A percentile compares a stretch with the other conserved stretches of the same genome.
Evolutionary conservation across 2,113 vertebrate genomes (phyloP).

Genomic region (Pionites leucogaster): DNA sequence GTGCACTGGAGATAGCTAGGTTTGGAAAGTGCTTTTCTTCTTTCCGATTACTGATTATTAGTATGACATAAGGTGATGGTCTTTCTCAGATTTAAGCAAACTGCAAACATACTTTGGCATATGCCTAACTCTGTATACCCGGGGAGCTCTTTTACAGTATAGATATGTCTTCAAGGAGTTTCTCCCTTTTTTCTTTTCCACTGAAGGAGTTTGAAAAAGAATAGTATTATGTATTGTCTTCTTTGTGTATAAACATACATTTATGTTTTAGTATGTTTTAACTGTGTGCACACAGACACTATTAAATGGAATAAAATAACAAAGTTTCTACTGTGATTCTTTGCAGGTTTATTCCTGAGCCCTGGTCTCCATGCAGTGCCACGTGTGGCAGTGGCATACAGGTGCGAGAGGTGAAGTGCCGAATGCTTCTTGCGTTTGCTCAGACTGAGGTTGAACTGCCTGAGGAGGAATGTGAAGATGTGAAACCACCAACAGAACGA

Average conservation of each 20-base stretch:
- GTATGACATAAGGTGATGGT: not conserved
- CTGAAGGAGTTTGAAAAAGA: not conserved
- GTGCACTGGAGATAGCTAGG: not conserved
- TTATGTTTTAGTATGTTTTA: not conserved
- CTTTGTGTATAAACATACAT: not conserved
- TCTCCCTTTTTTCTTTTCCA: not conserved
- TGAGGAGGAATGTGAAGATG: constrained; percentile 84
- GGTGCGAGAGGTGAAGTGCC: constrained; percentile 83
- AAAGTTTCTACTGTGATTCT: not conserved
- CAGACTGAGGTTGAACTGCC: constrained; percentile 88
- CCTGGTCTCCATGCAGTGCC: constrained; percentile 88
- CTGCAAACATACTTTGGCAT: not conserved
- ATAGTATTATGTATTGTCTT: not conserved
- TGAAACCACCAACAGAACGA: constrained; percentile 70
- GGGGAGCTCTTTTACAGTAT: not conserved
- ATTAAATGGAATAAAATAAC: not conserved
- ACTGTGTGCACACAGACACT: not conserved
- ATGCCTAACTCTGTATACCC: not conserved
- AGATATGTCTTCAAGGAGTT: not conserved
- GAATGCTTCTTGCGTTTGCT: constrained; percentile 85
- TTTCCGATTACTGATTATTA: not conserved
- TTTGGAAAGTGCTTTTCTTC: not conserved
- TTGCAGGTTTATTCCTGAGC: constrained; percentile 84
- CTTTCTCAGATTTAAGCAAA: not conserved
- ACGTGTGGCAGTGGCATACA: constrained; percentile 84